A percentile compares a stretch with the other conserved stretches of the same genome.
Evolutionary conservation across 53 echinoderm and acorn worm species (phyloP).

Genomic region (Mesocentrotus franciscanus): DNA sequence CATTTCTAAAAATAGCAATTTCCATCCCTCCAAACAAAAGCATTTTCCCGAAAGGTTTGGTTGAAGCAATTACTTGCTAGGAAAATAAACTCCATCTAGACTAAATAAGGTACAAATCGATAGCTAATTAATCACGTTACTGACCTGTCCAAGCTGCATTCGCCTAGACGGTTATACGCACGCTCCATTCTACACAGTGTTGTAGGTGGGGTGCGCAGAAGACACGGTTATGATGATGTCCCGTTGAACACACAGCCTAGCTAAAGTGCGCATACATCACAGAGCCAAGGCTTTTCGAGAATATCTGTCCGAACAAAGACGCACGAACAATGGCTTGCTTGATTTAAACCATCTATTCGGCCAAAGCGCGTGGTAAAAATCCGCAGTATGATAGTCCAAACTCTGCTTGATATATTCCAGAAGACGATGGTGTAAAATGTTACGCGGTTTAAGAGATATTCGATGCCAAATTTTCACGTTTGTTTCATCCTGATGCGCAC

Average conservation of each 20-base stretch:
- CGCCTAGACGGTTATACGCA: conserved; percentile 45
- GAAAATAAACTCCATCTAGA: background rate
- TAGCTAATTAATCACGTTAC: conserved; percentile 3
- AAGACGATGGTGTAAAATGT: conserved; percentile 54
- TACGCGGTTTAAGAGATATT: conserved; percentile 44
- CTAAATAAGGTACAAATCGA: background rate
- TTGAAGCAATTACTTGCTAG: background rate
- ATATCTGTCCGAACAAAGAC: conserved; percentile 65
- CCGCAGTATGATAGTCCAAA: conserved; percentile 54
- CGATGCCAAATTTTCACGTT: conserved; percentile 54
- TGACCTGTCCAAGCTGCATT: conserved; percentile 1
- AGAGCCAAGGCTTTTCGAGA: conserved; percentile 54
- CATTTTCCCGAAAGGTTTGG: background rate
- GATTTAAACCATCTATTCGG: conserved; percentile 53
- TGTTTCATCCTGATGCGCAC: conserved; percentile 51
- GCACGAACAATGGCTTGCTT: conserved; percentile 65
- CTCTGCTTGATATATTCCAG: conserved; percentile 65
- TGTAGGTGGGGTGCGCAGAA: conserved; percentile 44
- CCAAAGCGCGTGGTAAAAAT: conserved; percentile 62
- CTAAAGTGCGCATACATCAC: background rate
- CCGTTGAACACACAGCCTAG: conserved; percentile 57
- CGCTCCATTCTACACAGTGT: conserved; percentile 52
- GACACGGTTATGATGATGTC: conserved; percentile 48
- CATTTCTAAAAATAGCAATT: background rate
- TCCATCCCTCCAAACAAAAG: background rate